phyloP scores from a whole-genome alignment of 1,140 invertebrate species.

The Leptonema lineaticorne region DNA sequence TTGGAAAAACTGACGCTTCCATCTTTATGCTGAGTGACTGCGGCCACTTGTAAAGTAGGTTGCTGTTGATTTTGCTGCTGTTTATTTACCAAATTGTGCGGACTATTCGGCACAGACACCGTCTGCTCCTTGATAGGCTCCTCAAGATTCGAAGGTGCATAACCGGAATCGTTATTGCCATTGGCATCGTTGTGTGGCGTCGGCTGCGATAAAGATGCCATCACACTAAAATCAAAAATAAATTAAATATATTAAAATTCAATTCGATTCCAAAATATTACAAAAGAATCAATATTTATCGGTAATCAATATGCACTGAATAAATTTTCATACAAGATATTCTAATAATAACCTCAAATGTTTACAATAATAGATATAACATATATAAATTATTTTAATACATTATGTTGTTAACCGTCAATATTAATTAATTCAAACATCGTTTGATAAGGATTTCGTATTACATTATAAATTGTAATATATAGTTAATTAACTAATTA shows the following conservation, averaged over 20 bases:
- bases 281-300: too few species aligned
- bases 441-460: too few species aligned
- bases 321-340: too few species aligned
- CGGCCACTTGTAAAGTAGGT: background rate
- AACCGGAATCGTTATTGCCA: constrained; percentile 79
- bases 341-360: too few species aligned
- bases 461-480: too few species aligned
- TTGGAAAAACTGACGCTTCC: constrained; percentile 15
- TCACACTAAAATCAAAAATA: constrained; percentile 48
- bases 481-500: too few species aligned
- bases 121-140: constrained; percentile 51
- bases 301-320: too few species aligned
- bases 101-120: constrained; percentile 57
- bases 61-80: background rate
- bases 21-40: constrained; percentile 4
- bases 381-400: background rate
- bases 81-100: constrained; percentile 43
- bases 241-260: background rate
- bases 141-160: constrained; percentile 69
- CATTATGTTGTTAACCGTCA: too few species aligned
- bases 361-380: too few species aligned
- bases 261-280: background rate
- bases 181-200: constrained; percentile 64
- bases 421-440: too few species aligned
- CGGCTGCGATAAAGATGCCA: constrained; percentile 49